Evolutionary conservation across 2,888 invertebrate species (phyloP).

Genomic region (Caenorhabditis doughertyi): DNA sequence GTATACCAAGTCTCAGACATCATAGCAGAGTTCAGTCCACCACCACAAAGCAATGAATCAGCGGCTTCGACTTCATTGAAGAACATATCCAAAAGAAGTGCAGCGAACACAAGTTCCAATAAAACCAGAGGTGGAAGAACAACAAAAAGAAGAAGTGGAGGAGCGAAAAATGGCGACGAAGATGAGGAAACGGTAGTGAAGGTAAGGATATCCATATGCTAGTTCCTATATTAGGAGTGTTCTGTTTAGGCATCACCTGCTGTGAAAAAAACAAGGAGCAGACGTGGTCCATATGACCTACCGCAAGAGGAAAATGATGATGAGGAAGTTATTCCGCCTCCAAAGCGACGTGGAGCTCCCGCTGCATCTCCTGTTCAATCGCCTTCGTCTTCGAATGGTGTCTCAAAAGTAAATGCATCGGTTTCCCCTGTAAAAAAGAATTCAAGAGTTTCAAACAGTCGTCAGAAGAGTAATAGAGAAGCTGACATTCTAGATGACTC

Average conservation of each 20-base stretch:
- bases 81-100: conserved; percentile 30
- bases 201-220: not conserved
- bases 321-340: conserved; percentile 13
- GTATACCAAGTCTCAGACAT: conserved; percentile 30
- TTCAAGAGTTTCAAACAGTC: not conserved
- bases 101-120: not conserved
- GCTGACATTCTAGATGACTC: not conserved
- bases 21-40: conserved; percentile 28
- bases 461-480: not conserved
- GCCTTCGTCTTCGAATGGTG: conserved; percentile 16
- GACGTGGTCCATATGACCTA: conserved; percentile 25
- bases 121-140: conserved; percentile 2
- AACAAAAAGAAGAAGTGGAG: conserved; percentile 17
- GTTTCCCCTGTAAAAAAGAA: conserved; percentile 6
- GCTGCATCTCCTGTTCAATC: not conserved
- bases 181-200: conserved; percentile 22
- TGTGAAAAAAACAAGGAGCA: conserved; percentile 22
- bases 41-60: conserved; percentile 16
- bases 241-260: not conserved
- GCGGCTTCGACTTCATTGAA: conserved; percentile 2
- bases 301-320: conserved; percentile 51
- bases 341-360: conserved; percentile 8
- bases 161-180: conserved; percentile 15
- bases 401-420: conserved; percentile 10
- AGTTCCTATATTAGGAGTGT: not conserved